Evolutionary conservation across 2,888 invertebrate species (phyloP), one percentile per base, ranked within the genome.

Genomic region (Rotaria macrura): DNA sequence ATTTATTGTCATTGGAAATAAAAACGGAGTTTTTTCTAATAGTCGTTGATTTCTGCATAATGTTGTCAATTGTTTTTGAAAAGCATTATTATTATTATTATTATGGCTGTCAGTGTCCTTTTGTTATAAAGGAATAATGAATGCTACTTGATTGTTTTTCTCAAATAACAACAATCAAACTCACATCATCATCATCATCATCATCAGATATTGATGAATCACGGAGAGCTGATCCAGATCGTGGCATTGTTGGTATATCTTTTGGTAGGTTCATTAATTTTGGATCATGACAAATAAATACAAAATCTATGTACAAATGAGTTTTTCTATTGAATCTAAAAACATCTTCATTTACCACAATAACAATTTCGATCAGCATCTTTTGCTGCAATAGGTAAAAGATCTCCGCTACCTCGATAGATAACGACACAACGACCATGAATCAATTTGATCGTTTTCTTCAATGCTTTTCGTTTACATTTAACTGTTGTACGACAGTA

Each of bases 341-440:
- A 6, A 38, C 17, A 65, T 34, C 6, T 65, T 57, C n/a, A 29
- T 14, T 65, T 65, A 65, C 65, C 79, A 43, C 43, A 79, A 79
- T 79, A 79, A 79, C 79, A 79, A 43, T 79, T 79, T 43, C 79
- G 79, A 79, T 79, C 79, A 12, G 79, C 79, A 79, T 79, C 79
- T 43, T 79, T 79, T 43, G 79, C 79, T 79, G 79, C 79, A 79
- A 79, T 79, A 25, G 79, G 43, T 79, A 79, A 79, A n/a, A 79
- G 43, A n/a, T 79, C 79, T n/a, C 79, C 79, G 23, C 43, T 79
- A 9, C 79, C 79, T 79, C 79, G 40, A 79, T 79, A 79, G 2
- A 79, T 25, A 25, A 79, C 79, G 2, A 79, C 43, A 79, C 79
- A 79, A n/a, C 79, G 79, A 7, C 79, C 79, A 79, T 79, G 79